These are phyloP conservation scores for Sciaenops ocellatus DNA, from an alignment of 2,797 vertebrate genomes.

Conservation along the genomic window DNA sequence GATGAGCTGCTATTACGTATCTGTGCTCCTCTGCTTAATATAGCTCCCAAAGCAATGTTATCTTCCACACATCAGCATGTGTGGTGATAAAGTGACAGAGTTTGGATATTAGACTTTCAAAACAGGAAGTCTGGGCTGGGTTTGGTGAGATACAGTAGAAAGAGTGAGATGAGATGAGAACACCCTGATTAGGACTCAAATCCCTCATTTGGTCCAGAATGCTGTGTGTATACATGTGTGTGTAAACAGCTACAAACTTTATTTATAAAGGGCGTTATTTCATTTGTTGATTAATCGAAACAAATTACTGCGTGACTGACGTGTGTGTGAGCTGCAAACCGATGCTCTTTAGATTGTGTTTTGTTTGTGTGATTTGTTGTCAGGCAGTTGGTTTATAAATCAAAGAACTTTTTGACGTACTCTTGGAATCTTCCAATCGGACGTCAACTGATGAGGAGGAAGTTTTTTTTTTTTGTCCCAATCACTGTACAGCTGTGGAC, in stretches of 20 bases:
- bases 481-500: constrained; percentile 38
- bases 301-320: too few relatives aligned
- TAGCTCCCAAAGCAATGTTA: neutral
- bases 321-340: too few relatives aligned
- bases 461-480: neutral
- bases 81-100: constrained; percentile 18
- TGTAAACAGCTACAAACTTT: constrained; percentile 16
- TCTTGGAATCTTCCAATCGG: constrained; percentile 1
- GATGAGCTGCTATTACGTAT: constrained; percentile 5
- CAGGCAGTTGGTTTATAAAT: neutral
- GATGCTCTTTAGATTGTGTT: neutral
- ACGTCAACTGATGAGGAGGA: constrained; percentile 19
- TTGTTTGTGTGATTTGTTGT: neutral
- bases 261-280: neutral
- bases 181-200: constrained; percentile 18
- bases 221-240: neutral
- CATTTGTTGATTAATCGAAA: neutral
- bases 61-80: neutral
- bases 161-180: constrained; percentile 22
- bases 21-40: neutral
- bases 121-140: constrained; percentile 48
- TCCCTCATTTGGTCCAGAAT: neutral
- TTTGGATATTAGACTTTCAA: constrained; percentile 30
- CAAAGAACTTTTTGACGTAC: neutral
- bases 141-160: constrained; percentile 1